phyloP scores from a whole-genome alignment of 1,140 invertebrate species.

The Carposina sasakii region DNA sequence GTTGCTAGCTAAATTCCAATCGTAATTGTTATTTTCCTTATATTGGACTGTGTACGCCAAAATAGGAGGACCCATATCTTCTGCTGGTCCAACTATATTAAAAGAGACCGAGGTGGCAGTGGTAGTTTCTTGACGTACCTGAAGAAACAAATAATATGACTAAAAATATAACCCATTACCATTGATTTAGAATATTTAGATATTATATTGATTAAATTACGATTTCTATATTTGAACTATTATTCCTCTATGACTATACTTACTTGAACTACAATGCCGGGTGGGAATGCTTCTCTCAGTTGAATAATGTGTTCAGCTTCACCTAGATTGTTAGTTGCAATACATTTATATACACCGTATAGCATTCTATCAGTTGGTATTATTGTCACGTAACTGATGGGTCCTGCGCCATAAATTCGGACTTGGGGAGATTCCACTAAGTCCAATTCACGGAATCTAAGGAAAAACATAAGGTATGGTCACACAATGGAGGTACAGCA shows the following conservation, averaged over 20 bases:
- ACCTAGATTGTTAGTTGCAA: conserved; percentile 85
- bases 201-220: not conserved
- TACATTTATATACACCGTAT: conserved; percentile 87
- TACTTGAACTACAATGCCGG: conserved; percentile 50
- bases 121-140: conserved; percentile 76
- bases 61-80: conserved; percentile 83
- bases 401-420: conserved; percentile 77
- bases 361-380: conserved; percentile 76
- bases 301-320: conserved; percentile 77
- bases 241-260: no score
- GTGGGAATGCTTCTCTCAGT: conserved; percentile 79
- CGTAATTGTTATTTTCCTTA: conserved; percentile 76
- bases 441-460: conserved; percentile 69
- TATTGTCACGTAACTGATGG: conserved; percentile 80
- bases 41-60: conserved; percentile 83
- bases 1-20: conserved; percentile 80
- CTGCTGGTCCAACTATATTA: conserved; percentile 80
- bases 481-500: no score
- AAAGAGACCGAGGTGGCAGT: conserved; percentile 91
- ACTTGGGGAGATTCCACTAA: conserved; percentile 73
- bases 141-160: conserved; percentile 45
- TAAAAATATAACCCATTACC: not conserved
- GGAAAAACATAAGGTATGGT: conserved; percentile 10
- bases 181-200: not conserved
- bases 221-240: no score